phyloP scores from a whole-genome alignment of 2,113 vertebrate genomes.

The Microtus richardsoni region DNA sequence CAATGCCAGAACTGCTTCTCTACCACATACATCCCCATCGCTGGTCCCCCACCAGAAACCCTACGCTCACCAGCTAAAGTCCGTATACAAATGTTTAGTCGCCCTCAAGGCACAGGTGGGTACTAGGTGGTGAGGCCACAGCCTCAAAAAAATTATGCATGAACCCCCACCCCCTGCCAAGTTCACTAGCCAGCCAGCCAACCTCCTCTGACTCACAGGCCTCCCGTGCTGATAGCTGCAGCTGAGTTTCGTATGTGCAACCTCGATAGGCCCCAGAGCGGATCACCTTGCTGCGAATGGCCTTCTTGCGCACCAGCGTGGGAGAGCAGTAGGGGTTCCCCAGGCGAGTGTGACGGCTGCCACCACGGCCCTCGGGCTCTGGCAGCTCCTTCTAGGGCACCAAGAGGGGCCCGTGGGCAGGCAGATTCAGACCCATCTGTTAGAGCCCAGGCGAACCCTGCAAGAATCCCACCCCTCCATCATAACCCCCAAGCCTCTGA shows the following conservation, averaged over 20 bases:
- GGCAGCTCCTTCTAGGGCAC: slow-evolving; percentile 78
- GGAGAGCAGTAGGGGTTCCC: slow-evolving; percentile 92
- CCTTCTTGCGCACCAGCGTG: slow-evolving; percentile 94
- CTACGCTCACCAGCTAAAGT: background rate
- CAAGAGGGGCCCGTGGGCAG: background rate
- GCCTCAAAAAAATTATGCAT: background rate
- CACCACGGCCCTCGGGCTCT: slow-evolving; percentile 71
- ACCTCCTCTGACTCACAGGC: slow-evolving; percentile 79
- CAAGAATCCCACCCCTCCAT: background rate
- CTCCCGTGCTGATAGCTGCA: slow-evolving; percentile 90
- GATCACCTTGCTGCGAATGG: slow-evolving; percentile 94
- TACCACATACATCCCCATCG: background rate
- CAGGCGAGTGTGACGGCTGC: slow-evolving; percentile 45
- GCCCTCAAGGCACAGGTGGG: background rate
- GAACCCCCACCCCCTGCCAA: background rate
- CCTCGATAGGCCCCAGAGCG: slow-evolving; percentile 95
- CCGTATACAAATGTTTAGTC: rapidly evolving
- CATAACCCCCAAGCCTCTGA: background rate
- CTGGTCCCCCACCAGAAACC: background rate
- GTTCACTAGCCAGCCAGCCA: rapidly evolving
- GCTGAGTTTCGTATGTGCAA: slow-evolving; percentile 91
- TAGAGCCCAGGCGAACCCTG: too few relatives aligned
- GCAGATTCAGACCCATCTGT: background rate
- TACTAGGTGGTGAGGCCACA: background rate
- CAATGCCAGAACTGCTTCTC: background rate